These are phyloP conservation scores for Lycia hirtaria DNA, from an alignment of 2,888 invertebrate genomes.

Conservation along the genomic window DNA sequence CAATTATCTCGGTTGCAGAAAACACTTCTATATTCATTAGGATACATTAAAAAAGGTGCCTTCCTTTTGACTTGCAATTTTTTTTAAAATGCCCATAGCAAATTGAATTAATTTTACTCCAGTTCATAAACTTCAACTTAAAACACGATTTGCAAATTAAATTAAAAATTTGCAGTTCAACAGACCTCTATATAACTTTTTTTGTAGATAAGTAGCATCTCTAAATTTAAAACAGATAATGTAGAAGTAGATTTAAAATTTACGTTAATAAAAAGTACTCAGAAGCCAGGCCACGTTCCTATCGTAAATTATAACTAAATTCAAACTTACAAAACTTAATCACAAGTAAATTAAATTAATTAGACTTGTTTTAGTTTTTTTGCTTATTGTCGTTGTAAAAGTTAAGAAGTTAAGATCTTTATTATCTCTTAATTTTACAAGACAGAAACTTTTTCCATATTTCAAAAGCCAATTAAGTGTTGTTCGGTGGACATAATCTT, in stretches of 20 bases:
- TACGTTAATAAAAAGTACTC: neutral
- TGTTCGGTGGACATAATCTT: neutral
- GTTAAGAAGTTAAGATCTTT: neutral
- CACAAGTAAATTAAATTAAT: neutral
- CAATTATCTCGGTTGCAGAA: no score
- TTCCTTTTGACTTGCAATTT: no score
- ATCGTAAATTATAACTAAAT: neutral
- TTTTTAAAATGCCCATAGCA: no score
- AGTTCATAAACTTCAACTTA: neutral
- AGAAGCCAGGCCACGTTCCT: neutral
- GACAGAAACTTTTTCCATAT: conserved; percentile 7
- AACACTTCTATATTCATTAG: no score
- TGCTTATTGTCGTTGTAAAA: neutral
- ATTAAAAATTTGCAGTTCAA: neutral
- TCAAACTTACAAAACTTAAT: neutral
- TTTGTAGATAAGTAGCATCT: neutral
- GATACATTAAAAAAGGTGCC: no score
- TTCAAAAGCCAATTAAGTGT: conserved; percentile 3
- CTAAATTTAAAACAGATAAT: neutral
- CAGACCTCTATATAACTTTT: neutral
- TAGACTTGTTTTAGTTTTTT: neutral
- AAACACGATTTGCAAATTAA: neutral
- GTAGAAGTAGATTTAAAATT: neutral
- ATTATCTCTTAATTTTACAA: neutral
- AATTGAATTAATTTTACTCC: neutral